Percentiles rank a stretch among this genome's conserved stretches.
Evolutionary conservation across 1,140 invertebrate species (phyloP).

Genomic region (Zaprionus kolodkinae): DNA sequence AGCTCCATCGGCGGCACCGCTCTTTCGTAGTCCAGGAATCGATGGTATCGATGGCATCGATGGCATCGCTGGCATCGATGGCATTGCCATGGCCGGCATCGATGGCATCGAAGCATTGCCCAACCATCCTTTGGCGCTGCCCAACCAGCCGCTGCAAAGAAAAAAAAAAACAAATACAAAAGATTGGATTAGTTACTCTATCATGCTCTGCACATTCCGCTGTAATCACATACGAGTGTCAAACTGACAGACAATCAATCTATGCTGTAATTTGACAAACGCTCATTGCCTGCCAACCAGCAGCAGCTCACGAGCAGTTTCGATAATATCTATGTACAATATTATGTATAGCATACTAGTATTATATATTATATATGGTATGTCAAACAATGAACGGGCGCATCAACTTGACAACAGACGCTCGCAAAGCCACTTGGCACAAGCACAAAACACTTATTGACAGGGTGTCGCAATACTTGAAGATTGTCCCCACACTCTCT

Average conservation of each 20-base stretch:
- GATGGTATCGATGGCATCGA: slow-evolving; percentile 85
- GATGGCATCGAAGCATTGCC: slow-evolving; percentile 83
- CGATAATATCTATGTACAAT: slow-evolving; percentile 52
- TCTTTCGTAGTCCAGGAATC: slow-evolving; percentile 89
- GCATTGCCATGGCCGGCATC: slow-evolving; percentile 84
- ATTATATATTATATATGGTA: slow-evolving; percentile 23
- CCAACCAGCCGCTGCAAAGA: slow-evolving; percentile 88
- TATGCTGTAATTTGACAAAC: slow-evolving; percentile 65
- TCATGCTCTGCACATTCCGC: slow-evolving; percentile 11
- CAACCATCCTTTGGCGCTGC: slow-evolving; percentile 93
- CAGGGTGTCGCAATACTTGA: slow-evolving; percentile 35
- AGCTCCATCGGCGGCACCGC: slow-evolving; percentile 81
- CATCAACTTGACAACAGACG: slow-evolving; percentile 55
- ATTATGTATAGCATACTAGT: slow-evolving; percentile 15
- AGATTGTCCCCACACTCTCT: background rate
- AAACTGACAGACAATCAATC: slow-evolving; percentile 64
- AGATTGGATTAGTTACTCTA: slow-evolving; percentile 6
- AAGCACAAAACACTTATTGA: slow-evolving; percentile 25
- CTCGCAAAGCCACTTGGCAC: slow-evolving; percentile 34
- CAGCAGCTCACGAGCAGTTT: slow-evolving; percentile 37
- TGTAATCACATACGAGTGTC: slow-evolving; percentile 28
- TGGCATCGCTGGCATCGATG: slow-evolving; percentile 83
- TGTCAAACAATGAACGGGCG: slow-evolving; percentile 63
- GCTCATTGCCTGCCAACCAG: slow-evolving; percentile 6
- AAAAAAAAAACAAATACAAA: background rate